Evolutionary conservation across 2,797 vertebrate species (phyloP).

Genomic region (Rhincodon typus): DNA sequence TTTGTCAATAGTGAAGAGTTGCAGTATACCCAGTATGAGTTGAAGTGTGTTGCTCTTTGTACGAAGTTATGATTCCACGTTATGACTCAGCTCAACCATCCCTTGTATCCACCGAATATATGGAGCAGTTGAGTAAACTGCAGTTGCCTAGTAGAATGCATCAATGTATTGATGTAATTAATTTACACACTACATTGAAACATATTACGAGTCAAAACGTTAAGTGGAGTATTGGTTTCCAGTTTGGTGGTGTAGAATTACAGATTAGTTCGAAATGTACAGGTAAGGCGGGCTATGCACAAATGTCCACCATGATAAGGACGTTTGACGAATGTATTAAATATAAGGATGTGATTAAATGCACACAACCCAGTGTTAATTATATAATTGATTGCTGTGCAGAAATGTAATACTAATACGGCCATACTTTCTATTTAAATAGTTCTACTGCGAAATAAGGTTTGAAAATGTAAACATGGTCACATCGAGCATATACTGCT

Average conservation of each 20-base stretch:
- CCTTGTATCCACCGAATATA: too few species aligned
- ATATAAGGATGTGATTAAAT: not conserved
- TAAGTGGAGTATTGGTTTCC: not conserved
- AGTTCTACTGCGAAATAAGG: not conserved
- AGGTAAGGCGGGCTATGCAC: not conserved
- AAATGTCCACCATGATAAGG: not conserved
- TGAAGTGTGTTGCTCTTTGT: not conserved
- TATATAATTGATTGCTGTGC: not conserved
- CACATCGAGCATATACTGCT: not conserved
- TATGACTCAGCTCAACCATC: not conserved
- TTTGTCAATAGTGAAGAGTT: not conserved
- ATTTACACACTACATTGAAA: not conserved
- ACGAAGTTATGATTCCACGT: not conserved
- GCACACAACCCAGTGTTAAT: not conserved
- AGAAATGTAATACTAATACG: not conserved
- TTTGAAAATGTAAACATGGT: not conserved
- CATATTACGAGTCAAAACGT: not conserved
- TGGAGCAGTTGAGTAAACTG: not conserved
- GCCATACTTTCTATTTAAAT: not conserved
- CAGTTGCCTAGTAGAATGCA: not conserved
- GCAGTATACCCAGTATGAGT: too few species aligned
- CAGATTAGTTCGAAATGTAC: not conserved
- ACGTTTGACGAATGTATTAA: not conserved
- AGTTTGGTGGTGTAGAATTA: not conserved
- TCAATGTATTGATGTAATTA: not conserved